Evolutionary conservation across 2,797 vertebrate genomes (phyloP), one percentile per base, ranked within the genome.

Genomic region (Onychomys leucogaster): DNA sequence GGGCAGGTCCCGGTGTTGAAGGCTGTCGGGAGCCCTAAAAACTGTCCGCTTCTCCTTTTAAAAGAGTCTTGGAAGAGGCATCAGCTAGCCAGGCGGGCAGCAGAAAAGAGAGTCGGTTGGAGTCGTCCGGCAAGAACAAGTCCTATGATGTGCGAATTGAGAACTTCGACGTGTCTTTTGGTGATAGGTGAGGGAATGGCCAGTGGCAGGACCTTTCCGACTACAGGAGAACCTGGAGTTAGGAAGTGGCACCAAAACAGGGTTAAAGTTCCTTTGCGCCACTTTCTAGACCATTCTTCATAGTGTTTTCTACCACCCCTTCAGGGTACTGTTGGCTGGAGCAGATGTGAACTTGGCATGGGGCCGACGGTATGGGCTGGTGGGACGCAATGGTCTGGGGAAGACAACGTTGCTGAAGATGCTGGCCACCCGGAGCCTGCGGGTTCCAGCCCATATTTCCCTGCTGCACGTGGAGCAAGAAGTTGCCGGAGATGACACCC

Each of bases 401-500:
- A 99, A 99, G 98, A 99, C 99, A 0, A 99, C 99, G 0, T 98
- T 99, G 97, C 97, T 99, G 97, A 99, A 99, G 98, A 99, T 99
- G 99, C 98, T 99, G 14, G 99, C 99, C 17, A 99, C 99, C 49
- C 99, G 99, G 59, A 99, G 98, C 96, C 98, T 99, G 43, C 99
- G 99, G 0, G 99, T 99, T 69, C 99, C 99, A 0, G 98, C 98
- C 0, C 99, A 99, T 98, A 99, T 99, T 98, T 99, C 99, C 98
- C 99, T 99, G 97, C 99, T 99, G 63, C 99, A 99, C 0, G 99
- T 99, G 98, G 99, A 99, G 97, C 99, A 99, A 98, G 99, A 99
- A 95, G 99, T 99, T 96, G 99, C 99, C 0, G 99, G 99, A 0
- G 99, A 99, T 0, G 99, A 99, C 0, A 99, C 99, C 0, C 63